Evolutionary conservation across 2,888 invertebrate species (phyloP).

Genomic region (Sinelater perroti): DNA sequence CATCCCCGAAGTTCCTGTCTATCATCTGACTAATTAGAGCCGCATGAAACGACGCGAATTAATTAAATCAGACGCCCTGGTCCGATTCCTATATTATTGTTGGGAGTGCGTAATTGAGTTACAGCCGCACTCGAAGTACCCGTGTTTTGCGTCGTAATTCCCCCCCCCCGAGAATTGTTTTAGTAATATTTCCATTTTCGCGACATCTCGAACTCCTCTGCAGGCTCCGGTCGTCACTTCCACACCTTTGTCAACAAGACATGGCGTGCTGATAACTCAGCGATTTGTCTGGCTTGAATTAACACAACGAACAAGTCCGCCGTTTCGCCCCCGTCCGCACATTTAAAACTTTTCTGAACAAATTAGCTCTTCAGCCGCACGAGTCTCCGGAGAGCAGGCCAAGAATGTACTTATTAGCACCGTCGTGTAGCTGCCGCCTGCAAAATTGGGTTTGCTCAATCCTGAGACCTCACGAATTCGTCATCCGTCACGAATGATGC

Average conservation of each 20-base stretch:
- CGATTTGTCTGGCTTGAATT: too few relatives aligned
- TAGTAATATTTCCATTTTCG: neutral
- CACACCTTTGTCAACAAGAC: too few relatives aligned
- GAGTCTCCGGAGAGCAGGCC: conserved; percentile 11
- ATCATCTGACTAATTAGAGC: conserved; percentile 35
- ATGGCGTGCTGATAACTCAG: too few relatives aligned
- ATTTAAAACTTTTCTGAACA: conserved; percentile 17
- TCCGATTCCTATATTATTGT: conserved; percentile 31
- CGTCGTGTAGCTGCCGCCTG: conserved; percentile 17
- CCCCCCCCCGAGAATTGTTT: neutral
- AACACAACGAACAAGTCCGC: neutral
- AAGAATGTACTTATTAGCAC: conserved; percentile 18
- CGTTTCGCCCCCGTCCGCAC: neutral
- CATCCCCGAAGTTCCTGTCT: conserved; percentile 32
- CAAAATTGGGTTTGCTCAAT: conserved; percentile 18
- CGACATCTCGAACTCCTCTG: too few relatives aligned
- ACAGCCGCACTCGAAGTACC: conserved; percentile 6
- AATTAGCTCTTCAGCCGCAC: conserved; percentile 1
- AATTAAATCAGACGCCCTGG: conserved; percentile 32
- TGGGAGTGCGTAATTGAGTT: conserved; percentile 30
- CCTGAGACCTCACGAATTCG: conserved; percentile 10
- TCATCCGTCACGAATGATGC: conserved; percentile 19
- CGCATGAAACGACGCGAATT: conserved; percentile 27
- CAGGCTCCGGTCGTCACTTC: too few relatives aligned
- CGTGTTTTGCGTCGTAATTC: conserved; percentile 5